A percentile compares a stretch with the other conserved stretches of the same genome.
These are phyloP conservation scores for Dynastes maya DNA, from an alignment of 2,888 invertebrate species.

Conservation along the genomic window DNA sequence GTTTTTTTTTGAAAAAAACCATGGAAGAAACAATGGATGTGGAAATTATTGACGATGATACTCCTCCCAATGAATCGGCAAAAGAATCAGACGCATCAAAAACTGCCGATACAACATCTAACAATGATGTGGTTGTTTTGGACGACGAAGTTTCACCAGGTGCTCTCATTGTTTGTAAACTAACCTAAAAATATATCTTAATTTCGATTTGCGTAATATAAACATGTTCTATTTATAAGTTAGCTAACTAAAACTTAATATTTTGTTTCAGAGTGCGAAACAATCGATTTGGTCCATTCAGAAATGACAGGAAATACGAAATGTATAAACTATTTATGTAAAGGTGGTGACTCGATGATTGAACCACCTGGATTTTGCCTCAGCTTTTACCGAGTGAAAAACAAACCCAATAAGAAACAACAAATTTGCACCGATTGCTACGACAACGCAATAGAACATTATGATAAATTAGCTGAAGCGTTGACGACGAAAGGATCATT, in stretches of 20 bases:
- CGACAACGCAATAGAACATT: slow-evolving; percentile 65
- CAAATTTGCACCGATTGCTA: slow-evolving; percentile 69
- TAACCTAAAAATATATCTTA: slow-evolving; percentile 26
- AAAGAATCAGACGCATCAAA: not conserved
- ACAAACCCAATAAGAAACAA: slow-evolving; percentile 64
- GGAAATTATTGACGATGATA: slow-evolving; percentile 47
- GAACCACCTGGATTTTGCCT: slow-evolving; percentile 70
- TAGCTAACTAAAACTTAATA: not conserved
- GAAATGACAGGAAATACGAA: slow-evolving; percentile 60
- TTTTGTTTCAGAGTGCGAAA: slow-evolving; percentile 55
- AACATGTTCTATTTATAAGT: not conserved
- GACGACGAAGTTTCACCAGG: slow-evolving; percentile 56
- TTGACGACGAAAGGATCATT: slow-evolving; percentile 60
- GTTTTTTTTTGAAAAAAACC: not conserved
- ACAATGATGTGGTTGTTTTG: slow-evolving; percentile 56
- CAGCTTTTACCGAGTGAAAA: slow-evolving; percentile 69
- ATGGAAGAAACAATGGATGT: slow-evolving; percentile 41
- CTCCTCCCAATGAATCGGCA: not conserved
- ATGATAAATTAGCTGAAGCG: slow-evolving; percentile 63
- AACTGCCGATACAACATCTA: not conserved
- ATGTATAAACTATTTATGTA: slow-evolving; percentile 76
- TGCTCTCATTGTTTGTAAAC: slow-evolving; percentile 32
- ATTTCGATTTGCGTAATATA: too few relatives aligned
- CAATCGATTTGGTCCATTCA: slow-evolving; percentile 65
- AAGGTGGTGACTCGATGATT: slow-evolving; percentile 68